phyloP scores from a whole-genome alignment of 2,888 invertebrate species.

The Alloplasta piceator region DNA sequence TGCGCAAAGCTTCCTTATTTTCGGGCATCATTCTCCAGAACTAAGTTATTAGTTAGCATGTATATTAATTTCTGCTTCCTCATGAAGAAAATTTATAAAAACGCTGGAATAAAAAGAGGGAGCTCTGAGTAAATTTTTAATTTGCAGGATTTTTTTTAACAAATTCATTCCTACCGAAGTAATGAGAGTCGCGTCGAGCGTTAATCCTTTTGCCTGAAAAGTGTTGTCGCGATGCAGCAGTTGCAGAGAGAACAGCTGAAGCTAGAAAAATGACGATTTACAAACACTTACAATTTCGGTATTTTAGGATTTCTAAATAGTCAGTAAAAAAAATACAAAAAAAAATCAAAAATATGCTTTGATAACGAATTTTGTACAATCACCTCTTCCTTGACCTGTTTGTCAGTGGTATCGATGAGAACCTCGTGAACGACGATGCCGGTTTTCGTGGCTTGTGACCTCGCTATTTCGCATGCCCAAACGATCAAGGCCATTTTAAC shows the following conservation, averaged over 20 bases:
- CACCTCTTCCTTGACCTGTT: slow-evolving; percentile 74
- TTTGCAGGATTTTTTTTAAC: background rate
- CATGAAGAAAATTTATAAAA: too few relatives aligned
- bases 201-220: slow-evolving; percentile 73
- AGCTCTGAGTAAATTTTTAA: too few relatives aligned
- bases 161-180: slow-evolving; percentile 68
- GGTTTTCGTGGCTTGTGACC: slow-evolving; percentile 70
- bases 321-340: too few relatives aligned
- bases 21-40: too few relatives aligned
- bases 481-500: slow-evolving; percentile 71
- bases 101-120: too few relatives aligned
- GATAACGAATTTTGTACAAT: slow-evolving; percentile 2
- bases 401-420: slow-evolving; percentile 68
- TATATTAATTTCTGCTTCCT: too few relatives aligned
- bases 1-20: too few relatives aligned
- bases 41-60: too few relatives aligned
- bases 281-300: too few relatives aligned
- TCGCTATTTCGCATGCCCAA: slow-evolving; percentile 74
- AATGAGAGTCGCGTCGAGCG: slow-evolving; percentile 72
- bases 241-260: slow-evolving; percentile 77
- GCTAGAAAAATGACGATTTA: slow-evolving; percentile 62
- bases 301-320: too few relatives aligned
- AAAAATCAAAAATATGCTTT: background rate
- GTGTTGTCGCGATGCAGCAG: slow-evolving; percentile 72
- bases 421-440: slow-evolving; percentile 74